Conservation (phyloP, 1,140 invertebrate genomes). For the Steinernema khuongi region DNA sequence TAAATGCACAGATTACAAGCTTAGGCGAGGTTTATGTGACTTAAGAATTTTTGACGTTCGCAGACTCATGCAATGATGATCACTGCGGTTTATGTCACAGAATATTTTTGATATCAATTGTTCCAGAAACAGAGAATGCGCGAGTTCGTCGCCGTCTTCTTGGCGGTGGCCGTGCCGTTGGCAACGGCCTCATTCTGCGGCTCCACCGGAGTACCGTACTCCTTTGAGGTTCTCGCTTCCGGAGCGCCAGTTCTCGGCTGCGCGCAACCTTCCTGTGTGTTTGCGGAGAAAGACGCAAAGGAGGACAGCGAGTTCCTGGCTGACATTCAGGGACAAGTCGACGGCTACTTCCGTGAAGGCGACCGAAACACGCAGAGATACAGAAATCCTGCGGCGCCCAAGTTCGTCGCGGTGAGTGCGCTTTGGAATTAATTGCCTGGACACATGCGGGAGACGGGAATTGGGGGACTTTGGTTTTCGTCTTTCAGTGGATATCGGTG, state of each 20-base stretch:
- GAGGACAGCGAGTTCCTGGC: constrained; percentile 49
- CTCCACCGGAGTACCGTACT: constrained; percentile 48
- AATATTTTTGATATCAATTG: too few species aligned
- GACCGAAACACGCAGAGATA: constrained; percentile 44
- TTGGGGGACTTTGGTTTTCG: too few species aligned
- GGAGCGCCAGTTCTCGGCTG: constrained; percentile 54
- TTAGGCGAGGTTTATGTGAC: too few species aligned
- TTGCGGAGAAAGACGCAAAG: constrained; percentile 38
- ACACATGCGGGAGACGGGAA: too few species aligned
- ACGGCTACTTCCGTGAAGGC: constrained; percentile 53
- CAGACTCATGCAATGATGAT: too few species aligned
- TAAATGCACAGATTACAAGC: too few species aligned
- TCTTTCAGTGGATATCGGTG: too few species aligned
- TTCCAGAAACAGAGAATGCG: neutral
- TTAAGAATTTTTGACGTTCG: too few species aligned
- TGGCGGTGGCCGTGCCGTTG: neutral
- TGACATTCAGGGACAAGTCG: constrained; percentile 45
- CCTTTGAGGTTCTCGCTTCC: neutral
- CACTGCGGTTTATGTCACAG: too few species aligned
- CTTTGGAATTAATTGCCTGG: too few species aligned
- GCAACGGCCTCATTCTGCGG: constrained; percentile 46
- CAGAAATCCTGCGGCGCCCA: constrained; percentile 42
- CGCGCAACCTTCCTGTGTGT: constrained; percentile 52
- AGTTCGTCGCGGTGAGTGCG: constrained; percentile 42
- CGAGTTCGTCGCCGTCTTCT: neutral